Evolutionary conservation across 2,113 vertebrate species (phyloP).

Genomic region (Poeciliopsis turrubarensis): DNA sequence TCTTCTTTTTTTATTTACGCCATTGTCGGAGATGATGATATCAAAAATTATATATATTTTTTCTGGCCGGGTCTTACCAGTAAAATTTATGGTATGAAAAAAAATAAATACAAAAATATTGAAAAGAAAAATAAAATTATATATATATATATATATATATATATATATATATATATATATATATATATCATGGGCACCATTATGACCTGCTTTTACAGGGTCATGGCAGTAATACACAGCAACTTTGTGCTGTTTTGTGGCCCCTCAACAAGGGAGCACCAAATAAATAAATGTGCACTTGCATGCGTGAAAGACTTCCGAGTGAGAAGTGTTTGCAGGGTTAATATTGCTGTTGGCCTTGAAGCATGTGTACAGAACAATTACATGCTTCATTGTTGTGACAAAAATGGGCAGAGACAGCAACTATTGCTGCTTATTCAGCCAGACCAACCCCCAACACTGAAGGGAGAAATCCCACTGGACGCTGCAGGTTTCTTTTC

Average conservation of each 20-base stretch:
- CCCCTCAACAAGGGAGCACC: conserved; percentile 43
- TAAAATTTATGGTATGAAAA: no score
- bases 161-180: no score
- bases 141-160: no score
- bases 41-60: no score
- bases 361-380: conserved; percentile 52
- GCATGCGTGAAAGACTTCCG: conserved; percentile 57
- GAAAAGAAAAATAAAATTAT: no score
- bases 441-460: conserved; percentile 37
- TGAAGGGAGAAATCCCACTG: conserved; percentile 17
- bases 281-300: conserved; percentile 44
- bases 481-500: conserved; percentile 26
- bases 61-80: no score
- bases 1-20: no score
- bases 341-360: conserved; percentile 54
- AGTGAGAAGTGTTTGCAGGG: conserved; percentile 38
- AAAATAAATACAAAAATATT: no score
- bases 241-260: conserved; percentile 45
- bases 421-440: conserved; percentile 51
- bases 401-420: conserved; percentile 38
- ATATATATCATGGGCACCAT: no score
- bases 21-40: no score
- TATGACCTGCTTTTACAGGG: no score
- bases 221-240: conserved; percentile 26
- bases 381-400: conserved; percentile 63